A percentile compares a stretch with the other conserved stretches of the same genome.
phyloP scores from a whole-genome alignment of 2,113 vertebrate genomes.

The Alectura lathami region DNA sequence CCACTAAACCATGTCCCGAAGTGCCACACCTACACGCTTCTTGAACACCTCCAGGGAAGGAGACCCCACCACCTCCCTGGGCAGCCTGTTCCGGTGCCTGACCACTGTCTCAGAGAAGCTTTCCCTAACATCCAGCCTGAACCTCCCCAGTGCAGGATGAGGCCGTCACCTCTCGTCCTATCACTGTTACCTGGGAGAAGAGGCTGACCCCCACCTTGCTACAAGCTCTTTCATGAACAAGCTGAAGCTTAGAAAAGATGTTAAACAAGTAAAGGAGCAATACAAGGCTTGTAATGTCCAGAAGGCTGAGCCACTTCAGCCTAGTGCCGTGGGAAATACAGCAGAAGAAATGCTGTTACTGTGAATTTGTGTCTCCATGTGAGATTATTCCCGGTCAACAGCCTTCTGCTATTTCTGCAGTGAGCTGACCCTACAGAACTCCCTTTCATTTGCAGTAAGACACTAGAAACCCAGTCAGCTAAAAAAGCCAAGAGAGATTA shows the following conservation, averaged over 20 bases:
- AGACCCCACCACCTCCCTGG: no score
- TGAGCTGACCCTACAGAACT: slow-evolving; percentile 52
- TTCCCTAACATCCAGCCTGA: no score
- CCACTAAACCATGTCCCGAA: no score
- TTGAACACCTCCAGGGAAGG: no score
- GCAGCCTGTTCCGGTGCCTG: no score
- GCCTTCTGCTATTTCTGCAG: slow-evolving; percentile 30
- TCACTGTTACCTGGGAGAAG: no score
- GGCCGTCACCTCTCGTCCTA: no score
- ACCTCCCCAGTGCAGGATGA: no score
- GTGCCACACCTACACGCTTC: no score
- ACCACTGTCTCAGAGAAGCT: no score
- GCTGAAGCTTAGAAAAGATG: neutral
- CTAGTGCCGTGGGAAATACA: slow-evolving; percentile 29
- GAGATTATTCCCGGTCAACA: slow-evolving; percentile 16
- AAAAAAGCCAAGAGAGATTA: neutral
- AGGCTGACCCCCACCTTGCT: no score
- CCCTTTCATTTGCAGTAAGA: neutral
- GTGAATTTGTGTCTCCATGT: neutral
- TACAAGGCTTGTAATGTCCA: neutral
- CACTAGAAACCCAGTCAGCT: neutral
- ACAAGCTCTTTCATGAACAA: no score
- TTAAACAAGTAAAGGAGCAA: slow-evolving; percentile 23
- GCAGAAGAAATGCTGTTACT: slow-evolving; percentile 50
- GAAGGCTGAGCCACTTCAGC: slow-evolving; percentile 36